phyloP scores from a whole-genome alignment of 1,140 invertebrate species.

The Calliphora vicina region DNA sequence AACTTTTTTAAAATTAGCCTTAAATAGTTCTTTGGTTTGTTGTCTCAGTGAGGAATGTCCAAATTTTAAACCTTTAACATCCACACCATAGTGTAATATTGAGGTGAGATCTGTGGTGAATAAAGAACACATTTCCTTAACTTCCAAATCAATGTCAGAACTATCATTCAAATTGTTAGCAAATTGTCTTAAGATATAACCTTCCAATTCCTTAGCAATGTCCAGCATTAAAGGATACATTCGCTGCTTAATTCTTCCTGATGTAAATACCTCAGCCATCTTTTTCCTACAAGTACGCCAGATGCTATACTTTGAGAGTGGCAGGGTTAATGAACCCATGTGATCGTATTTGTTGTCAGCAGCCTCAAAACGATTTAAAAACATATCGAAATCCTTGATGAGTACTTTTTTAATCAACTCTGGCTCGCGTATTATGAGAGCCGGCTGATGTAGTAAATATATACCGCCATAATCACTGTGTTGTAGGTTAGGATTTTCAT shows the following conservation, averaged over 20 bases:
- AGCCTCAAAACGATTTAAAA: conserved; percentile 63
- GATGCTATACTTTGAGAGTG: conserved; percentile 53
- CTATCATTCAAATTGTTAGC: background rate
- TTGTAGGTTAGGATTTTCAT: conserved; percentile 40
- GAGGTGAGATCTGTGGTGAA: conserved; percentile 70
- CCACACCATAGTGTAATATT: conserved; percentile 67
- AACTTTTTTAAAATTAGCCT: conserved; percentile 45
- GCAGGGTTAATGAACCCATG: conserved; percentile 53
- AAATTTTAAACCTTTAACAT: conserved; percentile 65
- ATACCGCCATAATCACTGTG: conserved; percentile 55
- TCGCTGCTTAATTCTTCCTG: conserved; percentile 65
- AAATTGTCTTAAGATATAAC: conserved; percentile 38
- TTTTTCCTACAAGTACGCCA: conserved; percentile 67
- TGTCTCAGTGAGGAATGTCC: conserved; percentile 61
- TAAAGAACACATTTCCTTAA: conserved; percentile 54
- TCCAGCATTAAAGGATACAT: conserved; percentile 64
- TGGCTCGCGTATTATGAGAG: conserved; percentile 65
- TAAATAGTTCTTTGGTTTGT: conserved; percentile 64
- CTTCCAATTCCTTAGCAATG: conserved; percentile 47
- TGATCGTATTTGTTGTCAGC: conserved; percentile 47
- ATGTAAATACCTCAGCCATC: conserved; percentile 67
- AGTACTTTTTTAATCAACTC: conserved; percentile 65
- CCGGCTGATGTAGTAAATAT: conserved; percentile 63
- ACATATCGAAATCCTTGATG: conserved; percentile 64
- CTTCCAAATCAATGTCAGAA: background rate